phyloP scores from a whole-genome alignment of 2,797 vertebrate species.

The Pantherophis alleghaniensis region DNA sequence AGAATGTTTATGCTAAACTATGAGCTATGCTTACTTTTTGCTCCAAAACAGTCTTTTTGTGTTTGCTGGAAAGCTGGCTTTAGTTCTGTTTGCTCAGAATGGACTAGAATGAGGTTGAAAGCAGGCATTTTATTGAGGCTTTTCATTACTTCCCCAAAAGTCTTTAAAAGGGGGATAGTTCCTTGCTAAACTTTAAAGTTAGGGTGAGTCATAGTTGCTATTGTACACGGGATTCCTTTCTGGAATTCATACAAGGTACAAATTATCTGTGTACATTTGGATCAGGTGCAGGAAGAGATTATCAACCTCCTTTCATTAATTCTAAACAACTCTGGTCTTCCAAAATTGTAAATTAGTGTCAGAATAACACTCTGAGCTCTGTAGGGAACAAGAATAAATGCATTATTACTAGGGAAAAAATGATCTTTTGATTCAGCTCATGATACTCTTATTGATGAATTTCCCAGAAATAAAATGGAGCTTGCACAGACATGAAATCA shows the following conservation, averaged over 20 bases:
- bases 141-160: constrained; percentile 17
- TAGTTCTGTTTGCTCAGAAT: background rate
- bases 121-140: constrained; percentile 34
- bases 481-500: constrained; percentile 31
- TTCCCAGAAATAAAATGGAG: constrained; percentile 54
- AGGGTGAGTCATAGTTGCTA: constrained; percentile 58
- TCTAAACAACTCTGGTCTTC: constrained; percentile 37
- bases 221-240: constrained; percentile 59
- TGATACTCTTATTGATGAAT: constrained; percentile 47
- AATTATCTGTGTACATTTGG: constrained; percentile 60
- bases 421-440: constrained; percentile 21
- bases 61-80: constrained; percentile 10
- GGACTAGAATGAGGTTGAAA: background rate
- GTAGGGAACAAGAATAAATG: constrained; percentile 28
- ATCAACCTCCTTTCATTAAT: constrained; percentile 52
- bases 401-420: background rate
- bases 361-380: constrained; percentile 14
- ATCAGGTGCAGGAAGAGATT: constrained; percentile 61
- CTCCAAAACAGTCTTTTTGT: constrained; percentile 29
- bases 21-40: constrained; percentile 6
- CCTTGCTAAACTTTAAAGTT: constrained; percentile 41
- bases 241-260: constrained; percentile 51
- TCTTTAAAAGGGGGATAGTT: constrained; percentile 39
- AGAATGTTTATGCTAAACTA: constrained; percentile 25
- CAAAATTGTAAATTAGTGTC: constrained; percentile 23